These are phyloP conservation scores for Acanthacorydalis orientalis DNA, from an alignment of 2,888 invertebrate species.

Conservation along the genomic window DNA sequence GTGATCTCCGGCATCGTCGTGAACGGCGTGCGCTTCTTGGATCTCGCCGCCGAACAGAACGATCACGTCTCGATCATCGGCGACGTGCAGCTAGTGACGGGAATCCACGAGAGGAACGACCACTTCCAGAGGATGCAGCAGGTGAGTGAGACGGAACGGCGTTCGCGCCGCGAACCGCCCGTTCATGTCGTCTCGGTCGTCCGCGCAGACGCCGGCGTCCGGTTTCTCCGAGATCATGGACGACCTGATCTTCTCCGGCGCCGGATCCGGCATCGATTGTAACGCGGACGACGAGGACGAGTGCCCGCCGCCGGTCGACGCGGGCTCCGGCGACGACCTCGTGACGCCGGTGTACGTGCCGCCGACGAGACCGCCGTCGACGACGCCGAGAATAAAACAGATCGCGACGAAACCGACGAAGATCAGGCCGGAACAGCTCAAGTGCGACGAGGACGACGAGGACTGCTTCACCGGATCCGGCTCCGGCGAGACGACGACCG, in stretches of 20 bases:
- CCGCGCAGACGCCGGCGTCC: constrained; percentile 60
- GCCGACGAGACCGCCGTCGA: constrained; percentile 52
- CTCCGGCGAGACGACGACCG: constrained; percentile 55
- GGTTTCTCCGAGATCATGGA: constrained; percentile 65
- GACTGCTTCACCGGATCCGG: constrained; percentile 75
- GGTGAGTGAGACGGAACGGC: constrained; percentile 33
- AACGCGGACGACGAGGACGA: constrained; percentile 87
- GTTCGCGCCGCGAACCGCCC: neutral
- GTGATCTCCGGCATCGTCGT: constrained; percentile 80
- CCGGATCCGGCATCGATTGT: constrained; percentile 77
- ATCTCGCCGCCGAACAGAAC: constrained; percentile 71
- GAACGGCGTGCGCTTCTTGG: constrained; percentile 69
- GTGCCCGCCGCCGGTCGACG: constrained; percentile 63
- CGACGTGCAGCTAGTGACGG: constrained; percentile 63
- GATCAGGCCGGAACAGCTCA: neutral
- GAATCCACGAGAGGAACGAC: constrained; percentile 57
- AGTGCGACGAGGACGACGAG: constrained; percentile 48
- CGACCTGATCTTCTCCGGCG: constrained; percentile 82
- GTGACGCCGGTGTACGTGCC: constrained; percentile 86
- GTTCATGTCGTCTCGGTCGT: too few relatives aligned
- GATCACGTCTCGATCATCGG: constrained; percentile 61
- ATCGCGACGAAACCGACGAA: neutral
- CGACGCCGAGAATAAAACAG: constrained; percentile 19
- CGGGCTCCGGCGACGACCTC: constrained; percentile 70
- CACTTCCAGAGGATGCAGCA: constrained; percentile 74